phyloP scores from a whole-genome alignment of 2,797 vertebrate species.

The Sandelia bainsii region DNA sequence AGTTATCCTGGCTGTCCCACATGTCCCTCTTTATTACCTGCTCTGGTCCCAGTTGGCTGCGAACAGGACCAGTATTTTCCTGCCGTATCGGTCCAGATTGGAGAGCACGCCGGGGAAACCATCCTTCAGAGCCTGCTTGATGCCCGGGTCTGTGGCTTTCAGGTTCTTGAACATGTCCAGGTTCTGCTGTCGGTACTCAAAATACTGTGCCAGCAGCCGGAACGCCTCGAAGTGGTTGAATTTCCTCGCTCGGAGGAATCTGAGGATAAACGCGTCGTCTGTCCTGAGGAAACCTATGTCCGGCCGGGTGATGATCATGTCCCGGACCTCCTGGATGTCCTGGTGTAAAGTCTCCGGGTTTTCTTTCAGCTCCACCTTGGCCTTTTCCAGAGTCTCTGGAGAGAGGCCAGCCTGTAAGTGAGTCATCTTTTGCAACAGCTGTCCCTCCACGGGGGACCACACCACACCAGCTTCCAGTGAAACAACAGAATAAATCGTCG shows the following conservation, averaged over 20 bases:
- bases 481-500: constrained; percentile 20
- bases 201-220: constrained; percentile 96
- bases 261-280: constrained; percentile 96
- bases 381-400: constrained; percentile 99
- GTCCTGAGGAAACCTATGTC: constrained; percentile 99
- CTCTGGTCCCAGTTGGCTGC: constrained; percentile 99
- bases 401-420: constrained; percentile 98
- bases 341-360: constrained; percentile 97
- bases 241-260: constrained; percentile 96
- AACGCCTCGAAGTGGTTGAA: constrained; percentile 99
- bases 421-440: constrained; percentile 90
- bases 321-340: constrained; percentile 99
- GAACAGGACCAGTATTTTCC: constrained; percentile 96
- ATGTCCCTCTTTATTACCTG: constrained; percentile 86
- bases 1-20: background rate
- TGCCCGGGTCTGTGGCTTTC: constrained; percentile 97
- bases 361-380: constrained; percentile 96
- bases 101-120: constrained; percentile 96
- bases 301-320: constrained; percentile 98
- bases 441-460: constrained; percentile 59
- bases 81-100: constrained; percentile 96
- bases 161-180: constrained; percentile 99
- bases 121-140: constrained; percentile 98
- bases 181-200: constrained; percentile 98
- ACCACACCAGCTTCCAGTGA: constrained; percentile 33